Base-by-base conservation (phyloP, 2,113 vertebrate genomes). In the Australoheros scitulus region DNA sequence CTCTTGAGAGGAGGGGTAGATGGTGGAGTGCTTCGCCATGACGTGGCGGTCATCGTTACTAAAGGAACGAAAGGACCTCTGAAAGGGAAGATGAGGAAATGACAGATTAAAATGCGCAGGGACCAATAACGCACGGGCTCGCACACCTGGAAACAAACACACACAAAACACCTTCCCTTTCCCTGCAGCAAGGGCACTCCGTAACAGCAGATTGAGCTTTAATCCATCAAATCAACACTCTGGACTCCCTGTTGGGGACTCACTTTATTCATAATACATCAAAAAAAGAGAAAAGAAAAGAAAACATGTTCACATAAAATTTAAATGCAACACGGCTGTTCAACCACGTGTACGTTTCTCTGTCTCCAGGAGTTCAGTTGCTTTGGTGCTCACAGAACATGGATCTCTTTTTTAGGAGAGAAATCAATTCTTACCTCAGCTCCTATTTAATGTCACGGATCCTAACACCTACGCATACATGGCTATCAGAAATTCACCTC, bases 51-150 rank as follows among this genome's bases (percentile, higher is more conserved):
- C 98, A 94, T 99, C 98, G 11, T 99, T 99, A 85, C 97, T 97
- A 89, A 99, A 99, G 86, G 98, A 99, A 88, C 98, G 97, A 94
- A 98, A 99, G 84, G 98, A 99, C 97, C 98, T 98, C 98, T 99
- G 96, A 89, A 50, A 87, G 36, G 18, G 38, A 57, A 14, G 47
- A 63, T 8, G 13, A 50, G 20, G 20, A 81, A 58, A 36, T 3
- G 47, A 72, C 26, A 29, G 47, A 72, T 83, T 65, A 18, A 57
- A 79, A 77, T 0, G 26, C 14, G 55, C 47, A 55, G 26, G 7
- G 55, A 55, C 47, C 26, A 55, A 11, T 5, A 32, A 34, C 6
- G 32, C 47, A n/a, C 0, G 2, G 24, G 11, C 24, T 50, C 29
- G 24, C 65, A 70, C 50, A 72, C 47, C 2, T 72, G 18, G 20